Percentiles rank a stretch among this genome's conserved stretches.
Evolutionary conservation across 2,797 vertebrate genomes (phyloP).

Genomic region (Orientallactaga sibirica): DNA sequence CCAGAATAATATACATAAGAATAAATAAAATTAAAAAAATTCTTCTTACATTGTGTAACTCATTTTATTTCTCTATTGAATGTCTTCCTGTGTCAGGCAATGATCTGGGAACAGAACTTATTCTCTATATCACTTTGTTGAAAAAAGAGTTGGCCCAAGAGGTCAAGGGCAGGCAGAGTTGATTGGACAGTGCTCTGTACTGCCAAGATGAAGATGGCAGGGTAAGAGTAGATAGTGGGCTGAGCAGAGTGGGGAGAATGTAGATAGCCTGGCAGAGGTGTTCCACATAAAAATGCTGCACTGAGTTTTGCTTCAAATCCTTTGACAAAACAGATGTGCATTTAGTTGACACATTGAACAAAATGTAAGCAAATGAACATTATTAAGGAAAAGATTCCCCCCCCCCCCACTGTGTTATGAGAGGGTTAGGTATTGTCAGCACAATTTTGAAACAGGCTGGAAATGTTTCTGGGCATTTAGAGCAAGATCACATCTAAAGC

Average conservation of each 20-base stretch:
- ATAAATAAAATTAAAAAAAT: neutral
- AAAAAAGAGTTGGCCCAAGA: neutral
- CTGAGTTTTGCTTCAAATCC: neutral
- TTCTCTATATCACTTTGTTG: neutral
- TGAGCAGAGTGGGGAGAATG: no score
- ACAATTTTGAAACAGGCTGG: conserved; percentile 4
- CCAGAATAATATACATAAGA: no score
- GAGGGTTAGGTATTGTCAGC: conserved; percentile 60
- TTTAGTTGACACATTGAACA: conserved; percentile 32
- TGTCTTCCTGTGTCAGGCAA: neutral
- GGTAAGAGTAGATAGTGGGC: neutral
- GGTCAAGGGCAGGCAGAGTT: neutral
- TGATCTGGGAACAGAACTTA: neutral
- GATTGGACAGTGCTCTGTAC: neutral
- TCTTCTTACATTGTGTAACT: neutral
- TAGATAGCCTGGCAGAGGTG: neutral
- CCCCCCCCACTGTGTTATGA: neutral
- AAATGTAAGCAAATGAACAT: conserved; percentile 45
- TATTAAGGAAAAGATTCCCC: conserved; percentile 42
- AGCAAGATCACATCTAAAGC: conserved; percentile 10
- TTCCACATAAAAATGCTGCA: neutral
- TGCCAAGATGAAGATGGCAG: neutral
- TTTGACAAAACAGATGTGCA: conserved; percentile 58
- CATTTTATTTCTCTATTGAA: neutral
- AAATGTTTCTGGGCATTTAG: neutral